A percentile compares a stretch with the other conserved stretches of the same genome.
Conservation (phyloP, 2,113 vertebrate genomes). For the Meriones unguiculatus region DNA sequence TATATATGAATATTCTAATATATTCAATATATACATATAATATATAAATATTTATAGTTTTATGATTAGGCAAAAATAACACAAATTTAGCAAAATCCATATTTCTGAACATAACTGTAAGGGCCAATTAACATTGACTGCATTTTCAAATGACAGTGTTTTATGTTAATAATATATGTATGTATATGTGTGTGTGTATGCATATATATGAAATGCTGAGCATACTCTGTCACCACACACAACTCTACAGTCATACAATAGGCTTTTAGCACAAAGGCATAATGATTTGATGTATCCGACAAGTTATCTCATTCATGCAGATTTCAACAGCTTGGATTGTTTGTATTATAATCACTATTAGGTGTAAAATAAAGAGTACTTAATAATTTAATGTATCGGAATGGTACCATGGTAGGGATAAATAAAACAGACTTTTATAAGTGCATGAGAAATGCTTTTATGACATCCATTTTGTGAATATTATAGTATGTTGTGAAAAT, state of each 20-base stretch:
- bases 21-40: neutral
- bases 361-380: neutral
- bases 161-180: neutral
- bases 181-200: neutral
- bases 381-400: constrained; percentile 20
- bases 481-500: neutral
- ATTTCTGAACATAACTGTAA: neutral
- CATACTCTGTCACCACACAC: neutral
- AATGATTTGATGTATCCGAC: neutral
- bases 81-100: neutral
- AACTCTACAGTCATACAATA: neutral
- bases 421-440: neutral
- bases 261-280: neutral
- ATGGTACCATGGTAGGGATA: neutral
- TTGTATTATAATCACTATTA: neutral
- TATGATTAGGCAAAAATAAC: neutral
- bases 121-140: neutral
- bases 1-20: too few relatives aligned
- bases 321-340: neutral
- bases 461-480: neutral
- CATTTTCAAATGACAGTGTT: neutral
- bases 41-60: neutral
- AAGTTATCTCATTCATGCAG: neutral
- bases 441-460: constrained; percentile 14
- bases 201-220: neutral